Conservation (phyloP, 2,888 invertebrate genomes). For the Macrophya annulata region DNA sequence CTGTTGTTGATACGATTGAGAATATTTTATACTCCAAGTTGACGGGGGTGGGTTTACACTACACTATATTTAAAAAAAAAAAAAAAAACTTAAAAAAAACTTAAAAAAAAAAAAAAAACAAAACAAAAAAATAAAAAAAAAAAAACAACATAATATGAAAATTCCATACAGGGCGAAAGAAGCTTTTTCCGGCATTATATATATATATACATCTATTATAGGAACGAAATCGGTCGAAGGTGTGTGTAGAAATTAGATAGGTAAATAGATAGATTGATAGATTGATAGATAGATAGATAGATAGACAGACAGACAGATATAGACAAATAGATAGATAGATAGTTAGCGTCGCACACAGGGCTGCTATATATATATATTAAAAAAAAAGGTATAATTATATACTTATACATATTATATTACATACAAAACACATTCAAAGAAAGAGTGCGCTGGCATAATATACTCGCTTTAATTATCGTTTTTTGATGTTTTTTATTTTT, state of each 20-base stretch:
- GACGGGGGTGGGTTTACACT: constrained; percentile 66
- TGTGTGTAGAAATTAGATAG: not conserved
- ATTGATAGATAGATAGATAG: not conserved
- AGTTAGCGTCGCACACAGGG: constrained; percentile 2
- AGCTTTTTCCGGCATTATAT: not conserved
- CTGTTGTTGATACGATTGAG: constrained; percentile 79
- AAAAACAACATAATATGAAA: not conserved
- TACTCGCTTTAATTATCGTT: not conserved
- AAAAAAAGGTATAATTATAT: not conserved
- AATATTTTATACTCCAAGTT: constrained; percentile 77
- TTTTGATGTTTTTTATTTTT: not conserved
- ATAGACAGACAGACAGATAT: not conserved
- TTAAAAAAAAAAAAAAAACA: not conserved
- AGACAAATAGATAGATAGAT: not conserved
- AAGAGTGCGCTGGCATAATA: constrained; percentile 50
- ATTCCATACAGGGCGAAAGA: constrained; percentile 17
- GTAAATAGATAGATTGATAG: not conserved
- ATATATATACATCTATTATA: not conserved
- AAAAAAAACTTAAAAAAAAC: not conserved
- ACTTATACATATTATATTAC: not conserved
- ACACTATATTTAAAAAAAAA: not conserved
- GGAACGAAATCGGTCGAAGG: constrained; percentile 1
- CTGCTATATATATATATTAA: not conserved
- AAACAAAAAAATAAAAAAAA: not conserved
- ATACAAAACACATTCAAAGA: not conserved